Evolutionary conservation across 2,888 invertebrate genomes (phyloP).

Genomic region (Palloptera scutellata): DNA sequence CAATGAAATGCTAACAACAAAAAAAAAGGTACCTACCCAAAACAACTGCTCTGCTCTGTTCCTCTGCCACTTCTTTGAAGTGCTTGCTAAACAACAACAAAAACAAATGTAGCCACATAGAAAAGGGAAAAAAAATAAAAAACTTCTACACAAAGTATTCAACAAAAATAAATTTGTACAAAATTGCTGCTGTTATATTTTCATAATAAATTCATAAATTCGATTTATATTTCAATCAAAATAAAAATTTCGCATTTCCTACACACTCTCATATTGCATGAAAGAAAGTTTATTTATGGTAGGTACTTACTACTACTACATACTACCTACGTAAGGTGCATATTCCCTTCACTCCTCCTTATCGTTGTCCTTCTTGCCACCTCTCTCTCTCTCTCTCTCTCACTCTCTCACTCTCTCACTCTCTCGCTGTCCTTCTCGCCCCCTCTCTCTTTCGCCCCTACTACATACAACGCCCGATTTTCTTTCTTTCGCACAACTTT

Average conservation of each 20-base stretch:
- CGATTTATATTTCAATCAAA: slow-evolving; percentile 60
- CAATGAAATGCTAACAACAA: no score
- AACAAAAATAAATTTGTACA: slow-evolving; percentile 27
- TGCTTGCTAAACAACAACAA: slow-evolving; percentile 5
- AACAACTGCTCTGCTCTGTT: background rate
- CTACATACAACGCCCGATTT: background rate
- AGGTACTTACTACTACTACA: no score
- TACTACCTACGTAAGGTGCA: slow-evolving; percentile 1
- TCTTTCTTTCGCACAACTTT: background rate
- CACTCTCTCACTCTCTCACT: background rate
- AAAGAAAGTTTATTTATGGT: background rate
- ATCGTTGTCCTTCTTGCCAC: slow-evolving; percentile 2
- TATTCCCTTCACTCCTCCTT: background rate
- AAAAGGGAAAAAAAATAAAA: background rate
- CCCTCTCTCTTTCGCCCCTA: slow-evolving; percentile 8
- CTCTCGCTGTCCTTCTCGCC: background rate
- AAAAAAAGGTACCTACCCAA: background rate
- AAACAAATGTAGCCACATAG: background rate
- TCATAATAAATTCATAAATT: slow-evolving; percentile 59
- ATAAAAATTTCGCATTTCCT: slow-evolving; percentile 42
- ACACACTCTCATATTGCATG: slow-evolving; percentile 1
- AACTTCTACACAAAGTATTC: background rate
- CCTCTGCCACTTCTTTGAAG: background rate
- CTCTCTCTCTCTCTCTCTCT: background rate
- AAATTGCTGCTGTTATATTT: slow-evolving; percentile 50